A percentile compares a stretch with the other conserved stretches of the same genome.
These are phyloP conservation scores for Setipinna tenuifilis DNA, from an alignment of 2,797 vertebrate genomes.

Conservation along the genomic window DNA sequence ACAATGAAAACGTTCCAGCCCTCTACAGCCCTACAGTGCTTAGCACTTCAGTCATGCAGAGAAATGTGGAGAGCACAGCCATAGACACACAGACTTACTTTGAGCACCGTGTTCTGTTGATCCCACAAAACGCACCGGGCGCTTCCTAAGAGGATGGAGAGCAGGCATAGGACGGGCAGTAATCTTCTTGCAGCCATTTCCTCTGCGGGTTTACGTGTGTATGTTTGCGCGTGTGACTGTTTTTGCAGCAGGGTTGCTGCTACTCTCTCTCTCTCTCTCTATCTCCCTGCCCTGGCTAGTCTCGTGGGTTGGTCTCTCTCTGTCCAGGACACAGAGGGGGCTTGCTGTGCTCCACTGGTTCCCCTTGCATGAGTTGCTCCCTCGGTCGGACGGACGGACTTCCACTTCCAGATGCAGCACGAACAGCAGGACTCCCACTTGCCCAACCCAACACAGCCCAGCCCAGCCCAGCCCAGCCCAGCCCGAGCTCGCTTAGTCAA, in stretches of 20 bases:
- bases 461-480: conserved; percentile 50
- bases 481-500: conserved; percentile 65
- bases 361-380: conserved; percentile 67
- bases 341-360: conserved; percentile 55
- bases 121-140: conserved; percentile 53
- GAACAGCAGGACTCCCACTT: conserved; percentile 49
- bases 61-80: not conserved
- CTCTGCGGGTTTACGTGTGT: conserved; percentile 40
- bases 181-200: conserved; percentile 70
- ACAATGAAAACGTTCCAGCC: not conserved
- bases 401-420: conserved; percentile 75
- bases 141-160: conserved; percentile 66
- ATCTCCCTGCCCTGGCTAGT: conserved; percentile 60
- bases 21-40: not conserved
- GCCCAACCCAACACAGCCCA: conserved; percentile 36
- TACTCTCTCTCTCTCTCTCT: conserved; percentile 63
- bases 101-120: conserved; percentile 58
- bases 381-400: conserved; percentile 33
- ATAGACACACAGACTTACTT: conserved; percentile 62
- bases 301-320: conserved; percentile 58
- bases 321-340: conserved; percentile 41
- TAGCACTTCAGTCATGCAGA: not conserved
- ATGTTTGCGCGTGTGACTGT: conserved; percentile 19
- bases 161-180: conserved; percentile 61
- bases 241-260: conserved; percentile 53